Evolutionary conservation across 2,113 vertebrate genomes (phyloP), one percentile per base, ranked within the genome.

Genomic region (Ia io): DNA sequence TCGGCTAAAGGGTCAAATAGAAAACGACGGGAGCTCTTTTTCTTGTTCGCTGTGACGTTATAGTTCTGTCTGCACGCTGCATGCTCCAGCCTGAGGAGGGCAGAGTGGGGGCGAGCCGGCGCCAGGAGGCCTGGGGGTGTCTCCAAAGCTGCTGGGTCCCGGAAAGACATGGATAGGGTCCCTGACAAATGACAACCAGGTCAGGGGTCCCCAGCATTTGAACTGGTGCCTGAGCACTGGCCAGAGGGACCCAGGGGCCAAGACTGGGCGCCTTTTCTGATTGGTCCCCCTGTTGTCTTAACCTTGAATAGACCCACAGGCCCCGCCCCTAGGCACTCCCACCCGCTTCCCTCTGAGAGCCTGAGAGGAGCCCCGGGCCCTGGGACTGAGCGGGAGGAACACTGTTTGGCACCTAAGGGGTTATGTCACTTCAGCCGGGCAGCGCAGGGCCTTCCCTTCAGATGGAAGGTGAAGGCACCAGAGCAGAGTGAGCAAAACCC

Each of bases 31-130:
- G 53, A 6, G 16, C 0, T 0, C 8, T 13, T 70, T 42, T 63
- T 63, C 59, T 28, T 65, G 25, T 22, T 5, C 0, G 0, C 47
- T 49, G 40, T 32, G 32, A 37, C 9, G 11, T 63, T 71, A 73
- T 47, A 12, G 73, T 90, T 88, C 88, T 47, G 80, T 40, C 2
- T 37, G 28, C 4, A 2, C 40, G 6, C 4, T 1, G 18, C 90
- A 56, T 0, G 0, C 23, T 8, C 18, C 37, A 12, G 63, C 18
- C 23, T 2, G 56, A 28, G 61, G 51, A 40, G 1, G 22, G 32
- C 2, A 4, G 10, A 3, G n/a, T 6, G 1, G 8, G 22, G 6
- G 9, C 0, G 32, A 0, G 23, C 16, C 25, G 30, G 30, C 1
- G 12, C 3, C 12, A 1, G 61, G n/a, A 20, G 73, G 5, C 23